phyloP scores from a whole-genome alignment of 2,113 vertebrate species.

The Nothoprocta perdicaria region DNA sequence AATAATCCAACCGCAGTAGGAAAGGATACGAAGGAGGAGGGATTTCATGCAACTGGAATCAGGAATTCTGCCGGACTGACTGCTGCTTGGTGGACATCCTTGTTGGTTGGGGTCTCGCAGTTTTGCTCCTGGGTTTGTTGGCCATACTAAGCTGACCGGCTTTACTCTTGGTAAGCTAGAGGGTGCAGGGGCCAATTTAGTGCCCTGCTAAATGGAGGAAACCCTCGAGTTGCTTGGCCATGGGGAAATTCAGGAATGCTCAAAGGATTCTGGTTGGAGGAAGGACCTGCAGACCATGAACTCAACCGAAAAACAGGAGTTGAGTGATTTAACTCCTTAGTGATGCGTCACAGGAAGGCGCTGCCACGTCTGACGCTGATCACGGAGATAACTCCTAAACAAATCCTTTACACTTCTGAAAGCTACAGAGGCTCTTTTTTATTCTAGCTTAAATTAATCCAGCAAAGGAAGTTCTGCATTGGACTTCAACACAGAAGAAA shows the following conservation, averaged over 20 bases:
- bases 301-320: neutral
- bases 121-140: neutral
- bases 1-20: too few species aligned
- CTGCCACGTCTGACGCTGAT: neutral
- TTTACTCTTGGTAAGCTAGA: neutral
- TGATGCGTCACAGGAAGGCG: neutral
- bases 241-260: neutral
- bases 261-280: neutral
- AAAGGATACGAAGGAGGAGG: too few species aligned
- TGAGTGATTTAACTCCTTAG: neutral
- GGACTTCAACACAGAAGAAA: neutral
- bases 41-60: too few species aligned
- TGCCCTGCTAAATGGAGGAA: neutral
- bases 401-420: neutral
- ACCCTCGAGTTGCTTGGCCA: neutral
- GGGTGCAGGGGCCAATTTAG: neutral
- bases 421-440: neutral
- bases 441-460: neutral
- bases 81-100: neutral
- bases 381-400: neutral
- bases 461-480: neutral
- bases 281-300: neutral
- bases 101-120: neutral
- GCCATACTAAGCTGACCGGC: neutral
- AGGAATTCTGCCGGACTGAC: neutral